Evolutionary conservation across 2,888 invertebrate species (phyloP).

Genomic region (Lasioglossum villosulum): DNA sequence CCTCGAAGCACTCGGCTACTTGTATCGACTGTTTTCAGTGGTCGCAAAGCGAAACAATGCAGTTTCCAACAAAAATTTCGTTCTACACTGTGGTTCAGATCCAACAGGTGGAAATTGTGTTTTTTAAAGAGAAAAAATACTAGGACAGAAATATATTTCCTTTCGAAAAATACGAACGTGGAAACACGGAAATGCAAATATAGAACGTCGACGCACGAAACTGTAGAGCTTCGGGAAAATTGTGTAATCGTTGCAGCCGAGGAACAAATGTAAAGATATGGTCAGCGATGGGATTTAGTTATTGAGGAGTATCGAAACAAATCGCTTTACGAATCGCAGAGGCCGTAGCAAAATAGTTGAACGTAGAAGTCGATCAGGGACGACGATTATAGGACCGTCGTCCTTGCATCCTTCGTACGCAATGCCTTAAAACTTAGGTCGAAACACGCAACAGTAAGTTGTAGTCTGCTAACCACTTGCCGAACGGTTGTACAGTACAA

Average conservation of each 20-base stretch:
- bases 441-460: conserved; percentile 37
- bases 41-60: not conserved
- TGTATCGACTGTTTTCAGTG: not conserved
- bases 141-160: not conserved
- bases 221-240: not conserved
- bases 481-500: conserved; percentile 7
- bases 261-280: not conserved
- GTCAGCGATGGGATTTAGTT: not conserved
- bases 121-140: not conserved
- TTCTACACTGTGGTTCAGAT: not conserved
- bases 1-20: not conserved
- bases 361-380: not conserved
- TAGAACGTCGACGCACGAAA: not conserved
- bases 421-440: conserved; percentile 25
- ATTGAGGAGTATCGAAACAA: not conserved
- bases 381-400: not conserved
- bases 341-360: not conserved
- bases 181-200: not conserved
- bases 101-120: not conserved
- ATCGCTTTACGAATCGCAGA: not conserved
- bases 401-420: not conserved
- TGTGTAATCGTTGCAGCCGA: not conserved
- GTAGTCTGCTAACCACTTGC: conserved; percentile 33
- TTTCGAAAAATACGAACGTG: not conserved
- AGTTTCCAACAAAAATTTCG: not conserved